These are phyloP conservation scores for Tachysurus vachellii DNA, from an alignment of 2,113 vertebrate genomes.

Conservation along the genomic window DNA sequence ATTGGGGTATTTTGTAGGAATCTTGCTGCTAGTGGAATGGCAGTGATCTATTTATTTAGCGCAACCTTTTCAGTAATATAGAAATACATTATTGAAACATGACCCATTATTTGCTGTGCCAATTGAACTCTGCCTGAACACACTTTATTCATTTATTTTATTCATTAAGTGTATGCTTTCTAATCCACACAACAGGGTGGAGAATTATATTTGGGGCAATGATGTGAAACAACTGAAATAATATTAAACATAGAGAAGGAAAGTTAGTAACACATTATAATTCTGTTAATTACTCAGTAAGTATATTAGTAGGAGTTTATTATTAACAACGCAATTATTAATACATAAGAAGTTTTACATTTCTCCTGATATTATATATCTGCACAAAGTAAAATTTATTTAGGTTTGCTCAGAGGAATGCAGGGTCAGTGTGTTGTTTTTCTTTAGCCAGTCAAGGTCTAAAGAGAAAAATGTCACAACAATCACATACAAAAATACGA, in stretches of 20 bases:
- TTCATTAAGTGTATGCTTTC: neutral
- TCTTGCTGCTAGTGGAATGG: neutral
- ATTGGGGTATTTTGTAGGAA: neutral
- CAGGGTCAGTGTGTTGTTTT: neutral
- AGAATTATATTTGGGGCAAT: neutral
- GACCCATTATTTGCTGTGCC: neutral
- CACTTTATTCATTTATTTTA: neutral
- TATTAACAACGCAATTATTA: neutral
- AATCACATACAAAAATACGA: neutral
- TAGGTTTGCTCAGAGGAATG: neutral
- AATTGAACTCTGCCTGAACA: neutral
- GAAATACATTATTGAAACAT: neutral
- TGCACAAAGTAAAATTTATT: neutral
- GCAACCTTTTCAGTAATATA: neutral
- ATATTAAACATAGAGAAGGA: neutral
- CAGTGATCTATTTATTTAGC: neutral
- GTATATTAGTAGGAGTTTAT: neutral
- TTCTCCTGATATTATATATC: neutral
- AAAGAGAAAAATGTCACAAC: neutral
- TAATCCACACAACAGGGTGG: neutral
- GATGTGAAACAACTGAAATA: neutral
- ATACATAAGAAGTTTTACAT: too few relatives aligned
- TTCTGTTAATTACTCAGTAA: neutral
- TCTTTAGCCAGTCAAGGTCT: neutral
- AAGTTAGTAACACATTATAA: neutral